Evolutionary conservation across 2,888 invertebrate species (phyloP), one percentile per base, ranked within the genome.

Genomic region (Loripinus fragilis): DNA sequence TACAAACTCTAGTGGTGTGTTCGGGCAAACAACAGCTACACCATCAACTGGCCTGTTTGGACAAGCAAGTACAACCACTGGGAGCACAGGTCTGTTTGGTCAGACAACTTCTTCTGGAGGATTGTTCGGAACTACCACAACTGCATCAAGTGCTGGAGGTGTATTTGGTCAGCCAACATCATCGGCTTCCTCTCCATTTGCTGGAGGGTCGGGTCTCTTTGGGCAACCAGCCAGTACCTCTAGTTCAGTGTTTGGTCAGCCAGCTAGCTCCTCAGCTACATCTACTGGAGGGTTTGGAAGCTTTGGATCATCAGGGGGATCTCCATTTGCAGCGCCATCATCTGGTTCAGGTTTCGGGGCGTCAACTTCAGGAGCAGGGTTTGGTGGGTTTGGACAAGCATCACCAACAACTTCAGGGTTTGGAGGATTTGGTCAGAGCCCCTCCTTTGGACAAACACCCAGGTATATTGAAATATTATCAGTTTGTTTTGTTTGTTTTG

Each of bases 381-480:
- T 15, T 23, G 48, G 45, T 8, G 60, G 60, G 12, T 84, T 85
- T 83, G 86, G 86, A 17, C 76, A 80, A 65, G 48, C 73, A 35
- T 35, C 83, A 17, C 20, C 82, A 41, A 10, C 75, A 38, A 65
- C 71, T 28, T 80, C 80, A 52, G 77, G 76, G 1, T 76, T 73
- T 71, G 76, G 85, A 71, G 76, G 78, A 17, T 86, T 86, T 81
- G 86, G 88, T 12, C 85, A 85, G 70, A 41, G 71, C 25, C 30
- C 87, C 52, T 67, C 74, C 41, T 87, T 89, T 84, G 87, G 86
- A 35, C 86, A 86, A 41, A 64, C 84, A 25, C n/a, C 85, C 50
- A 76, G 81, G 83, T 60, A 45, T 45, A 20, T 15, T 41, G 15
- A 10, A n/a, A n/a, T n/a, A n/a, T n/a, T n/a, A n/a, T n/a, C n/a